Percentiles rank a stretch among this genome's conserved stretches.
Evolutionary conservation across 1,140 invertebrate species (phyloP).

Genomic region (Ctenoplectra terminalis): DNA sequence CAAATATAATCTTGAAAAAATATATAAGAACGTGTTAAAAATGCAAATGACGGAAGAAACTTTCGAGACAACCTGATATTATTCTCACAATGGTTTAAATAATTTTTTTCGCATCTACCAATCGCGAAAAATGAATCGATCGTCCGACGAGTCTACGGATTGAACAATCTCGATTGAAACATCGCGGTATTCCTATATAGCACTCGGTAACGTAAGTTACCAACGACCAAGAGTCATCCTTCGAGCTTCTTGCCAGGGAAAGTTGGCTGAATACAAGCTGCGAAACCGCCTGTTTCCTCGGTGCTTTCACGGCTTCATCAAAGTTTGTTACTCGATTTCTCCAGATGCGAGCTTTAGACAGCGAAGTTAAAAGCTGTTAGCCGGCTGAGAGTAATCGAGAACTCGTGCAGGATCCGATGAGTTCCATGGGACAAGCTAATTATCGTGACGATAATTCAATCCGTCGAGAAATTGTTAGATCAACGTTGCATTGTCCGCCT

Average conservation of each 20-base stretch:
- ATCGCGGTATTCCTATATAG: background rate
- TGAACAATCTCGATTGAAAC: background rate
- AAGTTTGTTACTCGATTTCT: slow-evolving; percentile 57
- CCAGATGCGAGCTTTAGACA: slow-evolving; percentile 29
- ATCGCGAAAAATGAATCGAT: background rate
- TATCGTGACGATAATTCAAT: slow-evolving; percentile 47
- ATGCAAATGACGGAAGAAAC: no score
- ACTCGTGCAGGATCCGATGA: slow-evolving; percentile 18
- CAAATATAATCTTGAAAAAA: no score
- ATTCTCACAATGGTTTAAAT: no score
- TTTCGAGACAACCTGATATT: no score
- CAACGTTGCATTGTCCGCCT: background rate
- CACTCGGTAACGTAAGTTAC: background rate
- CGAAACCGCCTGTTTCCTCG: slow-evolving; percentile 30
- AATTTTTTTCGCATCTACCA: background rate
- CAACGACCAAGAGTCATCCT: slow-evolving; percentile 18
- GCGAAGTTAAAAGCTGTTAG: slow-evolving; percentile 46
- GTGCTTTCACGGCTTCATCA: slow-evolving; percentile 46
- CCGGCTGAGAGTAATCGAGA: slow-evolving; percentile 34
- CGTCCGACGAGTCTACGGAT: background rate
- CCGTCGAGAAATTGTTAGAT: no score
- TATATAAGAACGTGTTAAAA: no score
- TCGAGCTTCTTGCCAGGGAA: background rate
- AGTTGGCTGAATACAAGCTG: slow-evolving; percentile 21
- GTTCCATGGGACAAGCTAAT: slow-evolving; percentile 14